Evolutionary conservation across 2,113 vertebrate genomes (phyloP), one percentile per base, ranked within the genome.

Genomic region (Macaca mulatta): DNA sequence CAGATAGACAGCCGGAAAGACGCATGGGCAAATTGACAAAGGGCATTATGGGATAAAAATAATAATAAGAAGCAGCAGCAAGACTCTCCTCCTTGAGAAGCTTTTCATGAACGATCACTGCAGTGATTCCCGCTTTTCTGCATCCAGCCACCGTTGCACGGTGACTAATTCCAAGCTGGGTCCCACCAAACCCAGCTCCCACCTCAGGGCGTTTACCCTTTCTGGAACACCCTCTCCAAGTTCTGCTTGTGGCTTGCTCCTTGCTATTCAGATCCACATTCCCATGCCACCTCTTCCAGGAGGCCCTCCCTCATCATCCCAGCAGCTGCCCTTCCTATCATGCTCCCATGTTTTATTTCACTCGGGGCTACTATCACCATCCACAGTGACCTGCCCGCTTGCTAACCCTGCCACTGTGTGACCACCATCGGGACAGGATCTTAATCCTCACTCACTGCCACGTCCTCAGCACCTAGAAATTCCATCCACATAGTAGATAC

Each of bases 381-480:
- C 82, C 4, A 2, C 13, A 14, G 1, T 22, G 0, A 43, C 2
- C 35, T 9, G 11, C 30, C 3, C 22, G 4, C 40, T 32, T 32
- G 4, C 20, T 8, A 1, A 25, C 27, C 18, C 72, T 13, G 25
- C 27, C 5, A 12, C 6, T 2, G 2, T 1, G 67, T 75, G 17
- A 82, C 18, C 9, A 1, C 43, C 4, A 0, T 22, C 32, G 45
- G 11, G 48, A 69, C 4, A 22, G 48, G 10, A 6, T 45, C 69
- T 48, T n/a, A 9, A 8, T 32, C 17, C 43, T 77, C 38, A 12
- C 0, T 27, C 74, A 22, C 38, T 8, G 45, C n/a, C 6, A 7
- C 38, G 67, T 22, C 1, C 22, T 30, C 50, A 25, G 16, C 23
- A 10, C 69, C 75, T 43, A 50, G 52, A 17, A 72, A 10, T 77